Base-by-base conservation (phyloP, 1,140 invertebrate species). In the Dinothrombium tinctorium region DNA sequence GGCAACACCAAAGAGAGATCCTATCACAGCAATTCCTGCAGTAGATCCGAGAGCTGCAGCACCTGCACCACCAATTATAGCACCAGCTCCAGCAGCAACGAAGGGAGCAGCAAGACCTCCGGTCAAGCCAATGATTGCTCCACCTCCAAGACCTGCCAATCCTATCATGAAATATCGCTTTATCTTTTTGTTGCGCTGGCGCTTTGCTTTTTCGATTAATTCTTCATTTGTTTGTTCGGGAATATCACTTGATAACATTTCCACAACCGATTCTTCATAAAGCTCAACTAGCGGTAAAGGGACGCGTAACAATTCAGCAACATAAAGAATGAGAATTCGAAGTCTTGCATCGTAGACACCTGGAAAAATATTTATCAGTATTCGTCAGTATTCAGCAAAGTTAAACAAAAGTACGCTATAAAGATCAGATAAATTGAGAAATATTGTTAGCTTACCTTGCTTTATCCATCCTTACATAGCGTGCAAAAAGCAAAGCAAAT, bases 1-100 rank as follows among this genome's bases (percentile, higher is more conserved):
- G 43, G 72, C 71, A 6, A 70, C 67, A 26, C 71, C 71, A 59
- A 74, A 74, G 33, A 74, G 52, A 3, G 71, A 73, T 3, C 70
- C 69, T 38, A 74, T 65, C 25, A 74, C 62, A 22, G 71, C 69
- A 7, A 67, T 59, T 14, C 72, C 72, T 20, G 69, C 65, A 24
- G 63, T 59, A 8, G 67, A 64, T 8, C 68, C 63, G 3, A 74
- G 53, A 9, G 64, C 67, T 15, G 68, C 66, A 29, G 69, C 65
- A 20, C 64, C 62, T 24, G 67, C 64, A 26, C 66, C 62, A 21
- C 66, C 65, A 15, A 69, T 47, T 23, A 69, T 50, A 31, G 65
- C 64, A 6, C 63, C 66, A 9, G 71, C 59, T n/a, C 71, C 69
- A 26, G 67, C 64, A 24, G 69, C 71, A 39, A 75, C 68, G 12